These are phyloP conservation scores for Cepaea hortensis DNA, from an alignment of 2,888 invertebrate genomes.

Conservation along the genomic window DNA sequence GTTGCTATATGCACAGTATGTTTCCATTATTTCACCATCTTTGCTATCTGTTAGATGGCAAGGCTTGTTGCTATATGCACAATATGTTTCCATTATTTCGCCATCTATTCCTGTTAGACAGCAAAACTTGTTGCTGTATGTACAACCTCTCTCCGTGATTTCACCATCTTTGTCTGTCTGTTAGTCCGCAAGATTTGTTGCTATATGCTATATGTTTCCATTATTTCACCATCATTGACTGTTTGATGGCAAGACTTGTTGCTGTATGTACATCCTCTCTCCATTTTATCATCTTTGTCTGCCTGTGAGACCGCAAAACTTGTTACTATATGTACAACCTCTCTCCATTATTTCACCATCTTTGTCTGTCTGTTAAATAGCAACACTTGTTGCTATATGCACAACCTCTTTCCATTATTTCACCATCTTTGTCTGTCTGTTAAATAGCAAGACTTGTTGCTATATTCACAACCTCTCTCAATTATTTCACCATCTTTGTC, in stretches of 20 bases:
- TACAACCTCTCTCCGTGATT: neutral
- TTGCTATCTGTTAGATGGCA: neutral
- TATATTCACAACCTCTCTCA: neutral
- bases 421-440: neutral
- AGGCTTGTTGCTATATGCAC: neutral
- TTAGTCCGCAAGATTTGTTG: neutral
- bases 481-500: neutral
- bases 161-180: neutral
- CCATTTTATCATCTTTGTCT: no score
- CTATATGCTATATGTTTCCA: neutral
- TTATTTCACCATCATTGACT: no score
- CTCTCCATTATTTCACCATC: no score
- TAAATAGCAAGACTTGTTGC: neutral
- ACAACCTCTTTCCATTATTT: neutral
- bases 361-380: no score
- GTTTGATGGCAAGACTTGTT: no score
- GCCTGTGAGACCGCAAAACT: neutral
- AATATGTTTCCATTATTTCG: no score
- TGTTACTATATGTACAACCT: neutral
- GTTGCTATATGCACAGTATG: neutral
- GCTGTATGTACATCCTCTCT: neutral
- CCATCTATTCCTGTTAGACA: no score
- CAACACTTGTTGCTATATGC: neutral
- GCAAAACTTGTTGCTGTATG: no score
- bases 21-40: neutral